phyloP scores from a whole-genome alignment of 2,113 vertebrate species.

The Labeo catla region DNA sequence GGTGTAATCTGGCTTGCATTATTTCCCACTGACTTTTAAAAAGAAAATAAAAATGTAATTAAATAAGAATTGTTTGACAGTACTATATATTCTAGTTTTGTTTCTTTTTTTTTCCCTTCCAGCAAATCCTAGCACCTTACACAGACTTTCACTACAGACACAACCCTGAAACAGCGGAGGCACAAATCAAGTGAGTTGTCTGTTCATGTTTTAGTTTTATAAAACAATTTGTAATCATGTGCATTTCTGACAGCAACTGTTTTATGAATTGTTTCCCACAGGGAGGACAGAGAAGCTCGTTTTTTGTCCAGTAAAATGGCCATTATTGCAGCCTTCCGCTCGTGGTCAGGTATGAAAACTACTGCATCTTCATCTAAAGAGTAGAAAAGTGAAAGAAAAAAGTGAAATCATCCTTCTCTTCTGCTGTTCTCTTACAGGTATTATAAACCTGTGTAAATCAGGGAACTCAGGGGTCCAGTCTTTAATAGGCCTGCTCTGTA shows the following conservation, averaged over 20 bases:
- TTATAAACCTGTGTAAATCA: conserved; percentile 94
- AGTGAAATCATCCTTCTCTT: background rate
- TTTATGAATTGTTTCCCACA: conserved; percentile 58
- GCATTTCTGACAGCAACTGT: background rate
- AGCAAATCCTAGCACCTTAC: conserved; percentile 90
- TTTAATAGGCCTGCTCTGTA: conserved; percentile 93
- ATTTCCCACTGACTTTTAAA: background rate
- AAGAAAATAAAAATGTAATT: background rate
- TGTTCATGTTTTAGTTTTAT: no score
- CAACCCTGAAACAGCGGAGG: conserved; percentile 86
- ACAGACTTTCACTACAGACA: conserved; percentile 94
- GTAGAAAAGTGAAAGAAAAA: background rate
- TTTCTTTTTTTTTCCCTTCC: conserved; percentile 32
- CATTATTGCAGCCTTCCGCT: conserved; percentile 94
- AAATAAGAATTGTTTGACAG: background rate
- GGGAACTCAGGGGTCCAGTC: conserved; percentile 96
- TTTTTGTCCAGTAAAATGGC: conserved; percentile 96
- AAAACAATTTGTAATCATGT: background rate
- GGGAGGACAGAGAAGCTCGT: conserved; percentile 93
- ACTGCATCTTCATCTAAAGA: background rate
- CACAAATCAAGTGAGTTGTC: conserved; percentile 80
- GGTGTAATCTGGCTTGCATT: background rate
- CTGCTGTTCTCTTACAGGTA: conserved; percentile 75
- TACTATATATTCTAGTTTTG: no score
- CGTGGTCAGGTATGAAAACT: conserved; percentile 88